phyloP scores from a whole-genome alignment of 2,797 vertebrate genomes.

The Salmo trutta region DNA sequence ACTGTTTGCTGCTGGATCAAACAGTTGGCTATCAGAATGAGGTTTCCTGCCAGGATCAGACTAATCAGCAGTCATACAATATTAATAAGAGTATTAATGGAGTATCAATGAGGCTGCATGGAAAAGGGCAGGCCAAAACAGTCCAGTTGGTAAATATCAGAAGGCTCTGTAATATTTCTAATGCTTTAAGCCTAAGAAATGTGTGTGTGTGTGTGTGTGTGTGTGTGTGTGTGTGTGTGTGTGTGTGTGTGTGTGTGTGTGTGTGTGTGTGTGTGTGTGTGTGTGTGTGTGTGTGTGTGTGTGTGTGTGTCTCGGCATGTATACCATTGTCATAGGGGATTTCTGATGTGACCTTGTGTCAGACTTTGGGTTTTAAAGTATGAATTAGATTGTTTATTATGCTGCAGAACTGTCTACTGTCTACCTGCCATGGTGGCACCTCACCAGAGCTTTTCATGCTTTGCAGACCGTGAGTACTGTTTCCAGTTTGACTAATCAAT shows the following conservation, averaged over 20 bases:
- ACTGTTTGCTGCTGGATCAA: neutral
- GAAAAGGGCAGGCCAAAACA: neutral
- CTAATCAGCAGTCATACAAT: neutral
- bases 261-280: too few species aligned
- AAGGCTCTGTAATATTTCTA: neutral
- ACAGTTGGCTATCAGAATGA: neutral
- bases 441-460: neutral
- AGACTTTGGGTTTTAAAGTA: neutral
- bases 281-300: too few species aligned
- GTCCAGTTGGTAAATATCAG: neutral
- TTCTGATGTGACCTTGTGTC: neutral
- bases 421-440: neutral
- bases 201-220: too few species aligned
- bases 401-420: neutral
- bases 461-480: neutral
- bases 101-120: neutral
- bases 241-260: too few species aligned
- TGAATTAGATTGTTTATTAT: neutral
- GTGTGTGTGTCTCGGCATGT: neutral
- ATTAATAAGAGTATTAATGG: neutral
- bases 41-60: neutral
- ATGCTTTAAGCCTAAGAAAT: neutral
- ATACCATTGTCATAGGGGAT: neutral
- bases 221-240: too few species aligned
- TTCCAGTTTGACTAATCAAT: neutral